Evolutionary conservation across 2,888 invertebrate species (phyloP).

Genomic region (Brenthis ino): DNA sequence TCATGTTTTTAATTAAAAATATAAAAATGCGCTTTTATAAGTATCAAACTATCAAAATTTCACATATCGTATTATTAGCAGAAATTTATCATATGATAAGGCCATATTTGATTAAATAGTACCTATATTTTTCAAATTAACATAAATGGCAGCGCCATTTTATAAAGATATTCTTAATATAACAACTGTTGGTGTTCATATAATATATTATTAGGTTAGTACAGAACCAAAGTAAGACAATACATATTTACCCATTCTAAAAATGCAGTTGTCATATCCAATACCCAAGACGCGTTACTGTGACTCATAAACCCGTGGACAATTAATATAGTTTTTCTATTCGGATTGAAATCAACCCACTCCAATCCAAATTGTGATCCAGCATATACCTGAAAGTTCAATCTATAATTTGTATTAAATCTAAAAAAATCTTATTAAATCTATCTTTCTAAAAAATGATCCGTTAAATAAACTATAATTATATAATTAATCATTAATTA

Average conservation of each 20-base stretch:
- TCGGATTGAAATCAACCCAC: constrained; percentile 81
- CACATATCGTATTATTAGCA: background rate
- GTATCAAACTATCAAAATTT: too few relatives aligned
- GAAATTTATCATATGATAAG: background rate
- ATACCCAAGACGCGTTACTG: constrained; percentile 83
- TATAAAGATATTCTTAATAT: too few relatives aligned
- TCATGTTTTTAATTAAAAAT: too few relatives aligned
- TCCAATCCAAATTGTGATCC: constrained; percentile 80
- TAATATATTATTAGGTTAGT: too few relatives aligned
- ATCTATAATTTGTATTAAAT: background rate
- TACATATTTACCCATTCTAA: constrained; percentile 74
- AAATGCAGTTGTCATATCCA: constrained; percentile 81
- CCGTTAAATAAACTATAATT: too few relatives aligned
- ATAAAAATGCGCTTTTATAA: too few relatives aligned
- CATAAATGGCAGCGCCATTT: too few relatives aligned
- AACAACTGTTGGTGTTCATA: too few relatives aligned
- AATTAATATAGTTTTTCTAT: constrained; percentile 80
- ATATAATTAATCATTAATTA: too few relatives aligned
- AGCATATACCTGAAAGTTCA: constrained; percentile 56
- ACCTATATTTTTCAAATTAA: too few relatives aligned
- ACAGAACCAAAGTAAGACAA: background rate
- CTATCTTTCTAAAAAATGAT: too few relatives aligned
- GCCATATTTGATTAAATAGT: too few relatives aligned
- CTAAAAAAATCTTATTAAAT: background rate
- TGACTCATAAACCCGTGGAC: constrained; percentile 85